Evolutionary conservation across 1,140 invertebrate species (phyloP), one percentile per base, ranked within the genome.

Genomic region (Heliconius himera): DNA sequence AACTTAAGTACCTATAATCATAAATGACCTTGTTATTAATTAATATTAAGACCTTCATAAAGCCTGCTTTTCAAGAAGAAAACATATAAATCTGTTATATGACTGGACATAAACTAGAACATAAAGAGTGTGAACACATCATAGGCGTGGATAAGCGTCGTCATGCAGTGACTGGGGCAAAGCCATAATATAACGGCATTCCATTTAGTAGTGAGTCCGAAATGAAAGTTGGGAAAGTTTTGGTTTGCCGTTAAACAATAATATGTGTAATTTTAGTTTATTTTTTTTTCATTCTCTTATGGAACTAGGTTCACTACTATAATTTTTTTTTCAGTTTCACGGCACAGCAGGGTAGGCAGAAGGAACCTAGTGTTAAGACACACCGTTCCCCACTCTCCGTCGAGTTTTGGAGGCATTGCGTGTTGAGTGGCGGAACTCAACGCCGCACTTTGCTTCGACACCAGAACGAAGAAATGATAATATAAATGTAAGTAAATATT

Each of bases 221-320:
- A 88, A 89, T 76, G 90, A 92, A 93, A 91, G 90, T 88, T 89
- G 89, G 88, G 91, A 93, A 93, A 93, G 90, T 91, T 82, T 73
- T 84, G 81, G 83, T 86, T 88, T 89, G 83, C 83, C 20, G 36
- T 56, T 72, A 46, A 73, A 56, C 36, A n/a, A 49, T 66, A 70
- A 76, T 76, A 70, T 76, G 38, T 29, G 22, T 66, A 66, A 66
- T 29, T 66, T 29, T 1, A 66, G 0, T 6, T 6, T 29, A 13
- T 66, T 11, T 22, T 11, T n/a, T 66, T 66, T 66, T 66, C n/a
- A 66, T 66, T 26, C 8, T 22, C 29, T 5, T 66, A 66, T 29
- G 26, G 3, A 66, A 22, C 9, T 60, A 26, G 22, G 8, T 26
- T 16, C 13, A 29, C 60, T 29, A 29, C 54, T 51, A 16, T 51